These are phyloP conservation scores for Nothobranchius kuhntae DNA, from an alignment of 2,113 vertebrate genomes.

Conservation along the genomic window DNA sequence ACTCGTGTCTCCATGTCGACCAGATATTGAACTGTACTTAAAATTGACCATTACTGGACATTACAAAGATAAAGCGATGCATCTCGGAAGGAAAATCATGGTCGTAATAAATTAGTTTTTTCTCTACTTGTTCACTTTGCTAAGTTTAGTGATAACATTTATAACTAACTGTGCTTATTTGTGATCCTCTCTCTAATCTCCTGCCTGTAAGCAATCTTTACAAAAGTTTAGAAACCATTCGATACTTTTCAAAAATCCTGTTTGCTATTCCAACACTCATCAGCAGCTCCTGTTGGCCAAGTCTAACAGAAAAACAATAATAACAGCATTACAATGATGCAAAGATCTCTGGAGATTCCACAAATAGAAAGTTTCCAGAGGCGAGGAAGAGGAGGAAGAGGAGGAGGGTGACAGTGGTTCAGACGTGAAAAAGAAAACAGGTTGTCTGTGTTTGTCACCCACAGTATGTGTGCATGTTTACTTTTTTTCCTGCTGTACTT, in stretches of 20 bases:
- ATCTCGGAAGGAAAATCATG: too few relatives aligned
- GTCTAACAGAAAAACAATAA: conserved; percentile 40
- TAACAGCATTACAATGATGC: conserved; percentile 25
- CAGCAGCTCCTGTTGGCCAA: conserved; percentile 18
- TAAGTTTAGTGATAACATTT: too few relatives aligned
- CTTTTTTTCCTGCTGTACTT: conserved; percentile 36
- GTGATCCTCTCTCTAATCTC: too few relatives aligned
- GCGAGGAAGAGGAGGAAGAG: conserved; percentile 25
- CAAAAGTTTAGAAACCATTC: not conserved
- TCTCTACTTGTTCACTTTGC: too few relatives aligned
- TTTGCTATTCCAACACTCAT: not conserved
- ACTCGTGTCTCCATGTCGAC: too few relatives aligned
- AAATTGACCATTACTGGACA: too few relatives aligned
- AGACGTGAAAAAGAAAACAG: conserved; percentile 48
- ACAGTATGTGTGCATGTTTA: conserved; percentile 26
- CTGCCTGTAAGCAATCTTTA: not conserved
- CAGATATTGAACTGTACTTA: too few relatives aligned
- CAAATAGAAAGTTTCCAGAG: conserved; percentile 54
- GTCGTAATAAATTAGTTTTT: too few relatives aligned
- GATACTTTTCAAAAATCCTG: not conserved
- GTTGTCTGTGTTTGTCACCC: conserved; percentile 58
- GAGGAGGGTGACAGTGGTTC: conserved; percentile 35
- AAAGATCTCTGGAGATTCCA: conserved; percentile 46
- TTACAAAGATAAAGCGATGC: too few relatives aligned
- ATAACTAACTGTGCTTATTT: too few relatives aligned